Conservation (phyloP, 2,113 vertebrate genomes). For the Egretta garzetta region DNA sequence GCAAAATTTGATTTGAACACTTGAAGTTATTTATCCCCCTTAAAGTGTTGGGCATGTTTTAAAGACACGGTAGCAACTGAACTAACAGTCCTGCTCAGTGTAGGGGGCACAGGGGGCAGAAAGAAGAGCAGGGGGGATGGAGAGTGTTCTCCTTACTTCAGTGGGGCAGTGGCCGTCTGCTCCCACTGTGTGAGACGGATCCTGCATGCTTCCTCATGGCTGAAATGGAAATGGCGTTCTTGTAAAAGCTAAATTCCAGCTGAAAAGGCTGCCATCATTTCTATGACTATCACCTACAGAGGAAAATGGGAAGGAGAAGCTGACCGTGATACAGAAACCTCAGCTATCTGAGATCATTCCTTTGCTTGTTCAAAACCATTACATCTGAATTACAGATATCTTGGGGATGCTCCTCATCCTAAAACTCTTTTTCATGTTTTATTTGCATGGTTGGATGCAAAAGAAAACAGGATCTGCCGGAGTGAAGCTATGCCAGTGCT, state of each 20-base stretch:
- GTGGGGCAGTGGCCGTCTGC: neutral
- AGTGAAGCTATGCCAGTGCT: neutral
- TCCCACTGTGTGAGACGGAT: neutral
- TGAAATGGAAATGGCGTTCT: neutral
- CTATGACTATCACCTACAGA: neutral
- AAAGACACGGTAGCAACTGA: neutral
- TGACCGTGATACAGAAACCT: neutral
- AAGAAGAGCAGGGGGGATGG: neutral
- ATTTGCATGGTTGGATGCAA: neutral
- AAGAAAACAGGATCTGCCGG: neutral
- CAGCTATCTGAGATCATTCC: neutral
- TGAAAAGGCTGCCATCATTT: neutral
- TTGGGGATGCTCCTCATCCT: neutral
- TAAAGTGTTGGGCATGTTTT: neutral
- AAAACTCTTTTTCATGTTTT: neutral
- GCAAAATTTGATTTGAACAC: slow-evolving; percentile 17
- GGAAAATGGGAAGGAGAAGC: neutral
- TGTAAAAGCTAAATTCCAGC: neutral
- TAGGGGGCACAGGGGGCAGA: neutral
- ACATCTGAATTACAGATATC: neutral
- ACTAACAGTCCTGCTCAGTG: neutral
- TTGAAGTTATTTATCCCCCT: slow-evolving; percentile 26
- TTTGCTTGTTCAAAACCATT: neutral
- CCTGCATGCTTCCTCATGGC: neutral
- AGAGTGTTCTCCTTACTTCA: neutral